Conservation (phyloP, 2,888 invertebrate species). For the Sphecodes monilicornis region DNA sequence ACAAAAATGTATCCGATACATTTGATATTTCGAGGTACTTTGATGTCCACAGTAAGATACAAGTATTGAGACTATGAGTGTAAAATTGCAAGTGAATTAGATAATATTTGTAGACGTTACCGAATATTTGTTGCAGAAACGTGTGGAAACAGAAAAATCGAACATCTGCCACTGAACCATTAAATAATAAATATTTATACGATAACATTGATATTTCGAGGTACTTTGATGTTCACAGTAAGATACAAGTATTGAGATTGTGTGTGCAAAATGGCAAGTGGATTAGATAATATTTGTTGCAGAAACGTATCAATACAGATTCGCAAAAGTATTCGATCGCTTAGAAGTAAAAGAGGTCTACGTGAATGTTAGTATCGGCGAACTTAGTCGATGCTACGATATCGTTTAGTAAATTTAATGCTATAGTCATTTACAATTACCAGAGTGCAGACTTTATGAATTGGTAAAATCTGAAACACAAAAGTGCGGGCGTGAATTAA, state of each 20-base stretch:
- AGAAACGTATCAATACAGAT: neutral
- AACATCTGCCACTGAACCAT: too few relatives aligned
- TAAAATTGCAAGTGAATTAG: too few relatives aligned
- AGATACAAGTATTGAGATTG: too few relatives aligned
- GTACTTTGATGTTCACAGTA: too few relatives aligned
- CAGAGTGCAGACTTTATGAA: neutral
- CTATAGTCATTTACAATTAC: neutral
- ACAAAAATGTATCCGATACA: neutral
- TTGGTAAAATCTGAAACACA: slow-evolving; percentile 1
- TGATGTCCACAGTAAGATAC: too few relatives aligned
- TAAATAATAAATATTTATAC: too few relatives aligned
- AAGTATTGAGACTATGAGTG: too few relatives aligned
- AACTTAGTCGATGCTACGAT: neutral
- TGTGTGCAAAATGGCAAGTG: neutral
- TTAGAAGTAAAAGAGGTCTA: neutral
- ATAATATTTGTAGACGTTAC: too few relatives aligned
- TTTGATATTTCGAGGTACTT: too few relatives aligned
- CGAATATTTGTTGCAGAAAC: too few relatives aligned
- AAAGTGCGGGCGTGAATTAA: slow-evolving; percentile 1
- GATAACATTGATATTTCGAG: too few relatives aligned
- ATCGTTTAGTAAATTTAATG: slow-evolving; percentile 1
- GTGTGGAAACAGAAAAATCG: too few relatives aligned
- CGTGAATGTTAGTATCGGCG: neutral
- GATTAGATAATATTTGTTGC: neutral
- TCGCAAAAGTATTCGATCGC: neutral